Conservation (phyloP, 2,113 vertebrate species). For the Syrrhaptes paradoxus region DNA sequence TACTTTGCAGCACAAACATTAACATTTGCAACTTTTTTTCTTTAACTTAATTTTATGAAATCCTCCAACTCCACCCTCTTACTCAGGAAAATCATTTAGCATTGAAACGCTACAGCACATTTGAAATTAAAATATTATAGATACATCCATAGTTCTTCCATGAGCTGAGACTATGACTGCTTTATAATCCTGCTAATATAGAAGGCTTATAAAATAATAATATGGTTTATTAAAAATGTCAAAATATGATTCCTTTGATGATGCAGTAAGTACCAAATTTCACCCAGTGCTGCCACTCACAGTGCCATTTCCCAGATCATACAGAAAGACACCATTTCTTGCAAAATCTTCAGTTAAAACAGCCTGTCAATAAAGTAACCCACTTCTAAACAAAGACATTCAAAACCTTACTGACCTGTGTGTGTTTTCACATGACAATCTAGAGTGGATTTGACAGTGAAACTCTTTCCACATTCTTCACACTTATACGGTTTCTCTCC, state of each 20-base stretch:
- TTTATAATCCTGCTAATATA: not conserved
- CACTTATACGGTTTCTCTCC: conserved; percentile 91
- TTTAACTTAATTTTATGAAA: not conserved
- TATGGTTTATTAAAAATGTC: not conserved
- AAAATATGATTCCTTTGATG: not conserved
- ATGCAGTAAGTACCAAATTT: not conserved
- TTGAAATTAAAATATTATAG: not conserved
- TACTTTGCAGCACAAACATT: not conserved
- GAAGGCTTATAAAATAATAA: not conserved
- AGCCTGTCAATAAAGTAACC: not conserved
- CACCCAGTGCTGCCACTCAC: not conserved
- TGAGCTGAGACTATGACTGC: not conserved
- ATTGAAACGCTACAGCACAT: not conserved
- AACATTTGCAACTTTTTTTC: not conserved
- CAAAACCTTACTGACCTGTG: conserved; percentile 78
- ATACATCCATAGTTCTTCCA: not conserved
- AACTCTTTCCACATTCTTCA: conserved; percentile 91
- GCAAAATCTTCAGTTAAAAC: not conserved
- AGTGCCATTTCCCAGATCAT: not conserved
- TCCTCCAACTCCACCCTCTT: not conserved
- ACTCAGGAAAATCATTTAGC: not conserved
- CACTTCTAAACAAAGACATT: not conserved
- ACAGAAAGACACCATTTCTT: not conserved
- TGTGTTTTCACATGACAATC: conserved; percentile 93
- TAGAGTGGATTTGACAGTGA: conserved; percentile 94